Percentiles rank a stretch among this genome's conserved stretches.
phyloP scores from a whole-genome alignment of 2,888 invertebrate genomes.

The Phengaris alcon region DNA sequence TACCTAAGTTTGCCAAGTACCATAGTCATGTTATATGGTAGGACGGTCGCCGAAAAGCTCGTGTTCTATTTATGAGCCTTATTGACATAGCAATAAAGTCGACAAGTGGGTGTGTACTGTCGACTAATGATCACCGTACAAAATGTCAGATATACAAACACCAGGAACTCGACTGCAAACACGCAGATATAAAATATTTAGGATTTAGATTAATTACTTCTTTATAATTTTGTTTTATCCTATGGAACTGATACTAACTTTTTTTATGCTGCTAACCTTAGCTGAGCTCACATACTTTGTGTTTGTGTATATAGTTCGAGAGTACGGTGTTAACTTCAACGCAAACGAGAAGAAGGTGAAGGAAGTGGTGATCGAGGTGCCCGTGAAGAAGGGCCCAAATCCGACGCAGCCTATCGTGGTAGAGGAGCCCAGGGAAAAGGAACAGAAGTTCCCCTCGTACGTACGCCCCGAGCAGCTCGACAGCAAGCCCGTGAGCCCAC shows the following conservation, averaged over 20 bases:
- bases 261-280: not conserved
- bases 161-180: too few relatives aligned
- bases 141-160: not conserved
- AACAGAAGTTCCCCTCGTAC: conserved; percentile 34
- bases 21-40: too few relatives aligned
- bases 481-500: conserved; percentile 31
- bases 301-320: not conserved
- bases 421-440: not conserved
- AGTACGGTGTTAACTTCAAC: not conserved
- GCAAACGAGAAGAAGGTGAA: conserved; percentile 1
- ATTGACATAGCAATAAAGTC: too few relatives aligned
- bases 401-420: not conserved
- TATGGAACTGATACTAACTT: not conserved
- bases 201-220: too few relatives aligned
- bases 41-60: too few relatives aligned
- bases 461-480: conserved; percentile 35
- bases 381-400: not conserved
- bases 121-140: too few relatives aligned
- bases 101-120: too few relatives aligned
- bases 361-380: conserved; percentile 9
- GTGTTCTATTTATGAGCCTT: too few relatives aligned
- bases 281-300: not conserved
- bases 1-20: too few relatives aligned
- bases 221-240: not conserved
- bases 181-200: too few relatives aligned